These are phyloP conservation scores for Ceriagrion tenellum DNA, from an alignment of 2,888 invertebrate genomes.

Conservation along the genomic window DNA sequence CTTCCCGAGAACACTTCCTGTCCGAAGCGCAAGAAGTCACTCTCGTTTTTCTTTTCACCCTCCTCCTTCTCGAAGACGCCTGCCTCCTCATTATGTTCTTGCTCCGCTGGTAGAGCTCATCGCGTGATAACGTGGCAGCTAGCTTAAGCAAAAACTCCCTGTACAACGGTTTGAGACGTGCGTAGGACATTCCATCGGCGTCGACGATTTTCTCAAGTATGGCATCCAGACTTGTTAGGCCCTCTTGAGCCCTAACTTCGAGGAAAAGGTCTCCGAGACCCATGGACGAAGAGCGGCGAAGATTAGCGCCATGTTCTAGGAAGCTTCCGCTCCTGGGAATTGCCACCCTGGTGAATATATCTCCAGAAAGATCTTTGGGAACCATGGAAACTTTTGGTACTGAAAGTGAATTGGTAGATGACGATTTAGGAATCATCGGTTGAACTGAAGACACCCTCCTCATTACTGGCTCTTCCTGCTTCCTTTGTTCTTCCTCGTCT, in stretches of 20 bases:
- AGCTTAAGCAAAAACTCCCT: conserved; percentile 93
- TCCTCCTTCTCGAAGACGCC: conserved; percentile 80
- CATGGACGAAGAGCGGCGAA: conserved; percentile 83
- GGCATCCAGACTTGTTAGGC: conserved; percentile 92
- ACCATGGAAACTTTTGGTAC: not conserved
- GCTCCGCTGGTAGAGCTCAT: conserved; percentile 93
- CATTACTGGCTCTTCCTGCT: not conserved
- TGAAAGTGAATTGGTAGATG: not conserved
- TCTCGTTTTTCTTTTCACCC: conserved; percentile 80
- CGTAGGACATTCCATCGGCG: conserved; percentile 95
- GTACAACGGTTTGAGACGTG: conserved; percentile 94
- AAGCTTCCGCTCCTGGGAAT: conserved; percentile 93
- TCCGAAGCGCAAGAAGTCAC: not conserved
- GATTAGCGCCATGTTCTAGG: conserved; percentile 76
- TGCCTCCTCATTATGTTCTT: conserved; percentile 94
- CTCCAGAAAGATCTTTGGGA: conserved; percentile 79
- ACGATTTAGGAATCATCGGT: not conserved
- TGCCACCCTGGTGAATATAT: conserved; percentile 91
- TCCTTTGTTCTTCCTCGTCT: conserved; percentile 40
- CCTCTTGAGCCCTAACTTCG: conserved; percentile 92
- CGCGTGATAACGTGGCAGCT: conserved; percentile 93
- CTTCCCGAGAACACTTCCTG: not conserved
- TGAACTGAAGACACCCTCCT: not conserved
- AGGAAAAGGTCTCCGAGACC: conserved; percentile 93
- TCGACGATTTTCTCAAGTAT: conserved; percentile 93